phyloP scores from a whole-genome alignment of 1,140 invertebrate genomes.

The Zophobas morio region DNA sequence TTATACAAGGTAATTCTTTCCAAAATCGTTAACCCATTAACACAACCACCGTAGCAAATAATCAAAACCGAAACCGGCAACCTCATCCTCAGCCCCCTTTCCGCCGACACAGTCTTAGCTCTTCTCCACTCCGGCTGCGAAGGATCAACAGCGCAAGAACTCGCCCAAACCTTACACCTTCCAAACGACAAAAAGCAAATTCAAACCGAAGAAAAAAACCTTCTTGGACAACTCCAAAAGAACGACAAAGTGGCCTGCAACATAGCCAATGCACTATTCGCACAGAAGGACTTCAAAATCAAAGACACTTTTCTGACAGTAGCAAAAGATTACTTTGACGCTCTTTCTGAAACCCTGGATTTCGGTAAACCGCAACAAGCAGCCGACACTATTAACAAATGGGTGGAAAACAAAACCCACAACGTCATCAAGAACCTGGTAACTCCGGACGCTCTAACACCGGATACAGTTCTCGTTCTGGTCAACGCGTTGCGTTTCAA shows the following conservation, averaged over 20 bases:
- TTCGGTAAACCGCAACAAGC: constrained; percentile 68
- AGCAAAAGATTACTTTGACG: constrained; percentile 63
- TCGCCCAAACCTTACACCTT: not conserved
- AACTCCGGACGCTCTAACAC: constrained; percentile 69
- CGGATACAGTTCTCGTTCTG: constrained; percentile 77
- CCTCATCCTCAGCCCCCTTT: not conserved
- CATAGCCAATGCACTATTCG: constrained; percentile 77
- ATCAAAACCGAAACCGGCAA: not conserved
- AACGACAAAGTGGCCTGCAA: constrained; percentile 67
- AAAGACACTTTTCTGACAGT: constrained; percentile 67
- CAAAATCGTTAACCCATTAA: not conserved
- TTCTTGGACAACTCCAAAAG: not conserved
- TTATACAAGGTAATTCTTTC: too few species aligned
- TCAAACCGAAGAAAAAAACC: not conserved
- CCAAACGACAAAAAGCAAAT: constrained; percentile 40
- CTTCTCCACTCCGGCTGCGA: not conserved
- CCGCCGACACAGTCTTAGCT: not conserved
- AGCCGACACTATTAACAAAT: constrained; percentile 76
- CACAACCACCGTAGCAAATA: not conserved
- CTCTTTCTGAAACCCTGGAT: constrained; percentile 71
- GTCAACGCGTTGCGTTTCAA: constrained; percentile 92
- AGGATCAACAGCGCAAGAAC: not conserved
- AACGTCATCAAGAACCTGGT: constrained; percentile 81
- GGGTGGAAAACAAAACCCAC: constrained; percentile 82
- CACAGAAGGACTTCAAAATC: constrained; percentile 69